Evolutionary conservation across 1,140 invertebrate species (phyloP), one percentile per base, ranked within the genome.

Genomic region (Lethrus apterus): DNA sequence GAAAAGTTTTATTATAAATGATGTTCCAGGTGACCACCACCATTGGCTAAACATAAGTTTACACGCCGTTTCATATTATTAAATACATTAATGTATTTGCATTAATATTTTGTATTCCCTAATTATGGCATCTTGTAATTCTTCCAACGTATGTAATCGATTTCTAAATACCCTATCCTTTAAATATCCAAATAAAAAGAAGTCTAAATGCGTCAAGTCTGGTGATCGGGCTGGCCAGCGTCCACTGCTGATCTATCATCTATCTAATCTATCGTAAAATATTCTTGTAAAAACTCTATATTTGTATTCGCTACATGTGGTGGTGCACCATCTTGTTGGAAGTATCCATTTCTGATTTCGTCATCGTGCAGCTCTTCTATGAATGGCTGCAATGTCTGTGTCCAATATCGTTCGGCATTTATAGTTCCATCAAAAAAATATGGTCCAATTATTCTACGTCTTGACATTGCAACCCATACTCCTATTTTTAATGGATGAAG

Each of bases 401-500:
- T 33, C 4, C 30, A 17, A 19, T 45, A 45, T 23, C 30, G 32
- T 32, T 26, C 26, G 3, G 10, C 23, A 32, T 19, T 44, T 13
- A 32, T 17, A 15, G 30, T 33, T n/a, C 34, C 15, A 5, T 46
- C 21, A 43, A 49, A 49, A 29, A 49, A 35, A 15, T 32, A 20
- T 14, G 34, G 48, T 9, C 40, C 48, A 24, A 50, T 36, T 15
- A 50, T 38, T 26, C 42, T 14, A 8, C 41, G n/a, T 15, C 41
- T 43, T 2, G 48, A 50, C 30, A 49, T 43, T 24, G 31, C 47
- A 10, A 49, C 40, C 41, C 20, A 50, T 13, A 50, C 32, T 10
- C 48, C 42, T 40, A 50, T 29, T 44, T 44, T 50, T 18, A 35
- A 9, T 13, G 41, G 30, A 36, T 50, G 41, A n/a, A n/a, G n/a